Percentiles rank a stretch among this genome's conserved stretches.
These are phyloP conservation scores for Tragelaphus buxtoni DNA, from an alignment of 2,113 vertebrate species.

Conservation along the genomic window DNA sequence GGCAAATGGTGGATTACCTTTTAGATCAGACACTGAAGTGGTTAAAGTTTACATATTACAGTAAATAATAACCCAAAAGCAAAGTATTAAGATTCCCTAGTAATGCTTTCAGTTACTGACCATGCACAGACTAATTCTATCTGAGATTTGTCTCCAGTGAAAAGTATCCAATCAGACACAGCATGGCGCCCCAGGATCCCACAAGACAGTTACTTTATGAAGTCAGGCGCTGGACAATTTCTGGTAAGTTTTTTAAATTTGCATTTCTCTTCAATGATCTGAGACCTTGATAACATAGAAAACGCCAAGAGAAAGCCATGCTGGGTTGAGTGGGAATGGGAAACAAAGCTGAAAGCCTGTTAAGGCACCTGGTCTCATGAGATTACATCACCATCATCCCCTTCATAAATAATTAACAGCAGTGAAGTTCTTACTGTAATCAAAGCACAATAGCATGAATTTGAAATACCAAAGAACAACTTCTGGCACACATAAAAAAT, in stretches of 20 bases:
- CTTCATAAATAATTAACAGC: background rate
- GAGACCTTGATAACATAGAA: background rate
- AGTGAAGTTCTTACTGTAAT: background rate
- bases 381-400: background rate
- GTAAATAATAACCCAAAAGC: background rate
- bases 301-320: background rate
- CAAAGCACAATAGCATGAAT: background rate
- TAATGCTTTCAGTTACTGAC: background rate
- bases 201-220: background rate
- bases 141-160: background rate
- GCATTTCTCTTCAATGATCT: background rate
- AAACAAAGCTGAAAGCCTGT: background rate
- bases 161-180: background rate
- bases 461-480: background rate
- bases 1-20: background rate
- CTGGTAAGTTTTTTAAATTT: background rate
- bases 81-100: background rate
- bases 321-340: background rate
- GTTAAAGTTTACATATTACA: background rate
- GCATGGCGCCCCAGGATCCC: background rate
- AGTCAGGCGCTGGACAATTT: background rate
- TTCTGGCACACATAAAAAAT: background rate
- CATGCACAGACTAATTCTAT: background rate
- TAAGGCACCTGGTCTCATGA: background rate
- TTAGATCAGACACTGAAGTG: background rate